Conservation (phyloP, 2,113 vertebrate genomes). For the Triplophysa rosa region DNA sequence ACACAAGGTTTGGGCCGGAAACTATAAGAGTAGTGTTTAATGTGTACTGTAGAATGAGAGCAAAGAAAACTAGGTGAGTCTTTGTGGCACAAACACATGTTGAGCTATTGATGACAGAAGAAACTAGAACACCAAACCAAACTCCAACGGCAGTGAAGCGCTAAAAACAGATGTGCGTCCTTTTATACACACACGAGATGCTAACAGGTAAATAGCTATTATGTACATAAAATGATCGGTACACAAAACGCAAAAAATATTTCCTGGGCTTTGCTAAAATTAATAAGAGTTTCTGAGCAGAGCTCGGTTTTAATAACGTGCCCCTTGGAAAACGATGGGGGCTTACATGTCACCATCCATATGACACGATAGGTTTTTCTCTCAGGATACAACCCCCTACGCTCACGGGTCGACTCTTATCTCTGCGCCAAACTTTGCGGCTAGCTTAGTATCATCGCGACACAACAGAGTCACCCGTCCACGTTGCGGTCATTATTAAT, state of each 20-base stretch:
- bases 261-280: neutral
- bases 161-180: slow-evolving; percentile 7
- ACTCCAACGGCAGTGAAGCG: slow-evolving; percentile 1
- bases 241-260: neutral
- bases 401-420: slow-evolving; percentile 9
- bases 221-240: neutral
- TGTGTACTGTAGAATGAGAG: neutral
- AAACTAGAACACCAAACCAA: slow-evolving; percentile 23
- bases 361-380: slow-evolving; percentile 16
- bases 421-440: slow-evolving; percentile 27
- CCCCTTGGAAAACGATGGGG: neutral
- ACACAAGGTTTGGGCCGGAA: slow-evolving; percentile 30
- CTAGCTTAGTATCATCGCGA: slow-evolving; percentile 4
- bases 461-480: slow-evolving; percentile 29
- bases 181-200: neutral
- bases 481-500: slow-evolving; percentile 48
- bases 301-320: neutral
- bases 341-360: neutral
- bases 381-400: neutral
- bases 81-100: neutral
- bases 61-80: slow-evolving; percentile 7
- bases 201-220: neutral
- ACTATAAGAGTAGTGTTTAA: slow-evolving; percentile 36
- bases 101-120: neutral
- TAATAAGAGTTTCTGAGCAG: neutral